Evolutionary conservation across 2,797 vertebrate species (phyloP).

Genomic region (Balearica regulorum): DNA sequence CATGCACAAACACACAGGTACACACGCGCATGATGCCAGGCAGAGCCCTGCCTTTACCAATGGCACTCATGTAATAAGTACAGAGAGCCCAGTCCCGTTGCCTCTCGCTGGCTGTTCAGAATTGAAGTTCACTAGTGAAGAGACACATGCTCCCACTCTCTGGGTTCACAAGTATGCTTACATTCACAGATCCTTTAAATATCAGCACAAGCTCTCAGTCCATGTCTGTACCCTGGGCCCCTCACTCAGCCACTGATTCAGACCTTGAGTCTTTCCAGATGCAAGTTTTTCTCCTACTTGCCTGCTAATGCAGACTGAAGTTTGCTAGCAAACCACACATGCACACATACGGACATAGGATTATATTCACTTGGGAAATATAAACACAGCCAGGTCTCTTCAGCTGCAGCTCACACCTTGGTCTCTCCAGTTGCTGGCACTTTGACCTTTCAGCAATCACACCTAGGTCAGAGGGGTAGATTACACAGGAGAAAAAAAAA

Average conservation of each 20-base stretch:
- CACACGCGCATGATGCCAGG: accelerated
- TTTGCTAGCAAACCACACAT: background rate
- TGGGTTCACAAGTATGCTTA: background rate
- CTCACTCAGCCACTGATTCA: background rate
- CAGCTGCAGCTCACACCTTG: background rate
- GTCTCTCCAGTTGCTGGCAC: background rate
- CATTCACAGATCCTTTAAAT: background rate
- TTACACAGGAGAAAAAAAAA: accelerated
- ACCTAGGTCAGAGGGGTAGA: background rate
- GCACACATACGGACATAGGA: background rate
- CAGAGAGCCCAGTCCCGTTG: background rate
- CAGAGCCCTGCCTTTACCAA: background rate
- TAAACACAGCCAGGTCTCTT: background rate
- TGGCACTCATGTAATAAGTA: background rate
- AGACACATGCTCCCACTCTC: background rate
- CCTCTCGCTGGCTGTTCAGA: background rate
- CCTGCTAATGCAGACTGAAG: background rate
- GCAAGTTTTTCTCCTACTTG: background rate
- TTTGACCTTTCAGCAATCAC: background rate
- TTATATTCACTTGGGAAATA: background rate
- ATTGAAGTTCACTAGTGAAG: background rate
- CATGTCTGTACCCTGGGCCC: background rate
- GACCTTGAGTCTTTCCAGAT: background rate
- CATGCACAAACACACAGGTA: too few species aligned
- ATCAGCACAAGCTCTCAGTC: background rate